Conservation (phyloP, 2,888 invertebrate species). For the Galerucella calmariensis region DNA sequence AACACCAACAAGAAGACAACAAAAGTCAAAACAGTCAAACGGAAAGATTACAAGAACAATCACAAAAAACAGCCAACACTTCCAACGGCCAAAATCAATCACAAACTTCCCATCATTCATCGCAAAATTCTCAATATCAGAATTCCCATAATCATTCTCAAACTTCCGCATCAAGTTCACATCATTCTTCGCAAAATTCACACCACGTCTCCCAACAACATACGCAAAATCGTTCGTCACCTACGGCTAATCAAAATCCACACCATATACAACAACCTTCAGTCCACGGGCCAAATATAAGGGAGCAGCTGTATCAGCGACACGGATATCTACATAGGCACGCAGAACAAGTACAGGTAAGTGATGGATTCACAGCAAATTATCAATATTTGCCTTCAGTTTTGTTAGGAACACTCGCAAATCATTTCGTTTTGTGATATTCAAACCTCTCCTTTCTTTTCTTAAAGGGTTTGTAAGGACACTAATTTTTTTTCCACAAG, state of each 20-base stretch:
- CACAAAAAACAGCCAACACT: conserved; percentile 40
- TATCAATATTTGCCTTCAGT: too few species aligned
- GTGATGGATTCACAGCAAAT: too few species aligned
- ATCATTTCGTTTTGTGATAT: too few species aligned
- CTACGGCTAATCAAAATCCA: conserved; percentile 21
- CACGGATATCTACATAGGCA: conserved; percentile 62
- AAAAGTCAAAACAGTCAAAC: conserved; percentile 65
- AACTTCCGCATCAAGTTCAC: conserved; percentile 9
- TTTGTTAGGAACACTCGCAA: too few species aligned
- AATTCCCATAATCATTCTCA: conserved; percentile 47
- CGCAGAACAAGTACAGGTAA: conserved; percentile 63
- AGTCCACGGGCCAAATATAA: conserved; percentile 38
- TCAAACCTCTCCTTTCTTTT: too few species aligned
- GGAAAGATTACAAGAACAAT: conserved; percentile 55
- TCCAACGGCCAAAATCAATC: conserved; percentile 26
- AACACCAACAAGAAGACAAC: conserved; percentile 63
- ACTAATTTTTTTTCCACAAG: too few species aligned
- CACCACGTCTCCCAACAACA: conserved; percentile 17
- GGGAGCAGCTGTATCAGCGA: conserved; percentile 59
- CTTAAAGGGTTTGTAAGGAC: too few species aligned
- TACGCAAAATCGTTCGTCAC: conserved; percentile 27
- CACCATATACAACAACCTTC: conserved; percentile 26
- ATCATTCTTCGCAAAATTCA: conserved; percentile 38
- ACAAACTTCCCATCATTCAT: conserved; percentile 17
- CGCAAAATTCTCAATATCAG: conserved; percentile 9